Base-by-base conservation (phyloP, 2,888 invertebrate genomes). In the Yponomeuta plumbellus region DNA sequence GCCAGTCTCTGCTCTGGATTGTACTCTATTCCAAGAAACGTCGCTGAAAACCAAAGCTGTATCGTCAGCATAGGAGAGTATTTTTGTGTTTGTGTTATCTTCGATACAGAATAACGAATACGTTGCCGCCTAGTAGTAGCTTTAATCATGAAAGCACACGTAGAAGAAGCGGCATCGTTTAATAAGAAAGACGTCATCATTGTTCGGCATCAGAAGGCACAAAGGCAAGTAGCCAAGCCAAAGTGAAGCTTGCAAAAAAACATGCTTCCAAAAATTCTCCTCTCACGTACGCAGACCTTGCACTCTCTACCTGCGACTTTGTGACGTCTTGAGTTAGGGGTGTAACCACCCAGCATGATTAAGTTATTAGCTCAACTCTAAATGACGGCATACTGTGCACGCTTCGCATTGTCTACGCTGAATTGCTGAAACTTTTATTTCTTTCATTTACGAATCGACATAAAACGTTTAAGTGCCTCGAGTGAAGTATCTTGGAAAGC, bases 241-340 rank as follows among this genome's bases (percentile, higher is more conserved):
- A 52, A 52, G 44, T 52, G 17, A 52, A 52, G 44, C 44, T 52
- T 52, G 83, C 80, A 85, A 86, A 86, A n/a, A 88, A 87, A 83
- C 77, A 78, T 68, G 73, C 73, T 72, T 80, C 82, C 85, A 77
- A 87, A 70, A 87, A 84, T 86, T 85, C 85, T 73, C 75, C 70
- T 69, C 78, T 80, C 82, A 83, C 77, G 81, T 81, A 82, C 80
- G 84, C 83, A 83, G 80, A 76, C 78, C 79, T 78, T 80, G 83
- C 82, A 79, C 76, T 62, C 80, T 75, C 84, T 90, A 88, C 88
- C 88, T 89, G 89, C 88, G 89, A 88, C 83, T 87, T 87, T 87
- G 84, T 87, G 84, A 86, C 86, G 85, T 87, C 88, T 88, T 85
- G 82, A 83, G 76, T 70, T 81, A 90, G 88, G 90, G 90, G 69